phyloP scores from a whole-genome alignment of 2,113 vertebrate species.

The Anhinga anhinga region DNA sequence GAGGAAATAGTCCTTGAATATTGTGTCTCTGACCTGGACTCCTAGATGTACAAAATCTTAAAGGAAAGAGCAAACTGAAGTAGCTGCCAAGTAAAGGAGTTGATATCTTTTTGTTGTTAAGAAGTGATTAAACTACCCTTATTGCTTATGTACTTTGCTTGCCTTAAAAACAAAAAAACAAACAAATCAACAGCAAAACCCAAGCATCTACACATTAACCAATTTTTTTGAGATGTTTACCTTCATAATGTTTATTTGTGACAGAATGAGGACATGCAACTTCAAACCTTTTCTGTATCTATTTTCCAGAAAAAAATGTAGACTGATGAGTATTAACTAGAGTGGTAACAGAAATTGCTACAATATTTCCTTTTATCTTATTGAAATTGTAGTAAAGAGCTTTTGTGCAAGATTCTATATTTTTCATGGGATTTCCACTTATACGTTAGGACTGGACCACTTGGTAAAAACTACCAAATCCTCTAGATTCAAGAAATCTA shows the following conservation, averaged over 20 bases:
- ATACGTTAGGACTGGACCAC: not conserved
- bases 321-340: not conserved
- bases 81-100: not conserved
- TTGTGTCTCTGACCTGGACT: not conserved
- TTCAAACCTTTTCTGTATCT: not conserved
- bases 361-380: not conserved
- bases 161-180: not conserved
- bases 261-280: not conserved
- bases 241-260: not conserved
- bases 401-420: not conserved
- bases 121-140: not conserved
- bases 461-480: not conserved
- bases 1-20: not conserved
- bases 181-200: not conserved
- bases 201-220: accelerated
- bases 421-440: not conserved
- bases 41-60: accelerated
- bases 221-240: not conserved
- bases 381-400: not conserved
- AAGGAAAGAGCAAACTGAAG: not conserved
- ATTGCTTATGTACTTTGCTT: not conserved
- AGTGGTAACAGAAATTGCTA: not conserved
- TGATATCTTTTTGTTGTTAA: not conserved
- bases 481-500: not conserved
- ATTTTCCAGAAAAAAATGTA: not conserved